These are phyloP conservation scores for Agrotis clavis DNA, from an alignment of 2,888 invertebrate species.

Conservation along the genomic window DNA sequence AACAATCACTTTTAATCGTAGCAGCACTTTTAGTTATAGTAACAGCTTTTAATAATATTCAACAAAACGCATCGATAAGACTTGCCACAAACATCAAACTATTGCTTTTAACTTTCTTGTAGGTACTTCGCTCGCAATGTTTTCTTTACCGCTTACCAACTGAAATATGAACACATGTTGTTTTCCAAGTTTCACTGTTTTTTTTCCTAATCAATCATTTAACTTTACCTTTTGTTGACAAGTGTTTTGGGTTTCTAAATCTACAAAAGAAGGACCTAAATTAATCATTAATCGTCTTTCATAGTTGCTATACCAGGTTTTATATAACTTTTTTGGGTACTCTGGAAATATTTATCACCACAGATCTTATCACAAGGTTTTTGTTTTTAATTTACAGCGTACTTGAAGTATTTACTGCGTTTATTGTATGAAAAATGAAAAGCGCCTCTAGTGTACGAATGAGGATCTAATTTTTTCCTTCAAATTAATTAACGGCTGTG, in stretches of 20 bases:
- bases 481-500: no score
- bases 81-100: conserved; percentile 55
- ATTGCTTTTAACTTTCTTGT: conserved; percentile 57
- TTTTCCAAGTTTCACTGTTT: conserved; percentile 24
- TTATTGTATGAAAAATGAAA: no score
- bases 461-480: no score
- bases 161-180: conserved; percentile 39
- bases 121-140: conserved; percentile 34
- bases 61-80: conserved; percentile 61
- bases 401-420: no score
- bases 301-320: neutral
- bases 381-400: no score
- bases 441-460: no score
- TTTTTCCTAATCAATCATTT: conserved; percentile 35
- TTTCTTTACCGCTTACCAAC: conserved; percentile 41
- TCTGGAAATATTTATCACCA: no score
- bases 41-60: conserved; percentile 64
- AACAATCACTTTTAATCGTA: conserved; percentile 57
- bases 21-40: conserved; percentile 58
- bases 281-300: conserved; percentile 17
- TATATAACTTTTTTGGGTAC: no score
- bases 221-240: conserved; percentile 24
- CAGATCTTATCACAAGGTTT: no score
- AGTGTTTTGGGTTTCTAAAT: conserved; percentile 27
- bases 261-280: neutral